These are phyloP conservation scores for Drosophila monieri DNA, from an alignment of 2,888 invertebrate genomes.

Conservation along the genomic window DNA sequence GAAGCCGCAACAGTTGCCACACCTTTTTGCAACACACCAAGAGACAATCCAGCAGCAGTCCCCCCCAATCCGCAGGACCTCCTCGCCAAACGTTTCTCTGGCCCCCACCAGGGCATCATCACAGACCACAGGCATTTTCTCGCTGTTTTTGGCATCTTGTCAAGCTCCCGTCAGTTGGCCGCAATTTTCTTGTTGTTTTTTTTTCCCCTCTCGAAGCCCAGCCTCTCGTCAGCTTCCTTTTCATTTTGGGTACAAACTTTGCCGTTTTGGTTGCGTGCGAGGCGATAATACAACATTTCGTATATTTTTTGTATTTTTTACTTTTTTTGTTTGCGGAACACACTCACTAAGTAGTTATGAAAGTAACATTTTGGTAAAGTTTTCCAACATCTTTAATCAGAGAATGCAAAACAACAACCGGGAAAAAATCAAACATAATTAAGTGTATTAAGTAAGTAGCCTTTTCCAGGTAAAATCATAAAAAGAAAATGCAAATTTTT, in stretches of 20 bases:
- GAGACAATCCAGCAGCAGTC: conserved; percentile 13
- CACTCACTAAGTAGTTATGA: conserved; percentile 14
- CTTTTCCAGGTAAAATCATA: not conserved
- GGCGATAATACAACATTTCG: conserved; percentile 32
- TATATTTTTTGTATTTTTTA: not conserved
- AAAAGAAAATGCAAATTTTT: conserved; percentile 21
- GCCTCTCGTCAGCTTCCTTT: conserved; percentile 18
- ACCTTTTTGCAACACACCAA: conserved; percentile 25
- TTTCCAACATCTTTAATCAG: conserved; percentile 8
- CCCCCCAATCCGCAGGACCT: not conserved
- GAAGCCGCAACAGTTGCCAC: conserved; percentile 52
- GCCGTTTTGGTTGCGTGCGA: conserved; percentile 32
- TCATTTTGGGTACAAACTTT: conserved; percentile 34
- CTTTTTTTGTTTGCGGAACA: not conserved
- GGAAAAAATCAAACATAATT: conserved; percentile 11
- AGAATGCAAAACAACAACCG: not conserved
- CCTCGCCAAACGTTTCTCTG: not conserved
- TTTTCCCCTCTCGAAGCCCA: not conserved
- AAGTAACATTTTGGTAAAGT: not conserved
- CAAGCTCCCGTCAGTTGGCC: conserved; percentile 61
- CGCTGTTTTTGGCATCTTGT: conserved; percentile 74
- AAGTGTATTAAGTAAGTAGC: conserved; percentile 22
- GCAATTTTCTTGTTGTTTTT: conserved; percentile 36
- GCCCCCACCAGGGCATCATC: not conserved
- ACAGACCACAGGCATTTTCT: conserved; percentile 52